A percentile compares a stretch with the other conserved stretches of the same genome.
These are phyloP conservation scores for Hesperia comma DNA, from an alignment of 2,888 invertebrate species.

Conservation along the genomic window DNA sequence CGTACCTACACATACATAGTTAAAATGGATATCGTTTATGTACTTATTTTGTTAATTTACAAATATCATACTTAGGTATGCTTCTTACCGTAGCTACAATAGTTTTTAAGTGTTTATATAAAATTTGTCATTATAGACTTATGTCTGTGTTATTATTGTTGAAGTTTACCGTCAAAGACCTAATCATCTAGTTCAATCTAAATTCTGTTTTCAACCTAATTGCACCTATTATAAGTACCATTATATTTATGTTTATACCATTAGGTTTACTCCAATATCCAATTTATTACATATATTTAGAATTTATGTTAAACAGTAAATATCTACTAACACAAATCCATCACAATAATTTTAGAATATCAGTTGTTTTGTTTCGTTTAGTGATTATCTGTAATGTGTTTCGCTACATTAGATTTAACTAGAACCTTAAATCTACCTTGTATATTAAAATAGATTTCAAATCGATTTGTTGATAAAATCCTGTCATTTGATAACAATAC, in stretches of 20 bases:
- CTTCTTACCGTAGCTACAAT: no score
- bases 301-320: conserved; percentile 61
- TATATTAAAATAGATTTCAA: conserved; percentile 68
- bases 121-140: not conserved
- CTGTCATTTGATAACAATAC: conserved; percentile 71
- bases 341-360: conserved; percentile 84
- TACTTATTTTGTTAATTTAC: no score
- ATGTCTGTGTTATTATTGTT: conserved; percentile 28
- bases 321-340: conserved; percentile 78
- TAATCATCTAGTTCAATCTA: conserved; percentile 33
- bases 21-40: no score
- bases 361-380: conserved; percentile 79
- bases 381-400: conserved; percentile 55
- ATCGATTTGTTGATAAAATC: conserved; percentile 79
- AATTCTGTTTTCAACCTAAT: conserved; percentile 37
- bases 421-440: conserved; percentile 48
- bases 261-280: conserved; percentile 42
- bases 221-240: conserved; percentile 44
- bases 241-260: conserved; percentile 38
- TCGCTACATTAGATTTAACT: conserved; percentile 41
- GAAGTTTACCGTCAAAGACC: conserved; percentile 30
- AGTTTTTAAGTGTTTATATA: no score
- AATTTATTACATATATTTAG: conserved; percentile 50
- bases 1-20: no score
- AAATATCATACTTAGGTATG: no score